Conservation (phyloP, 2,888 invertebrate genomes). For the Gonocerus acuteangulatus region DNA sequence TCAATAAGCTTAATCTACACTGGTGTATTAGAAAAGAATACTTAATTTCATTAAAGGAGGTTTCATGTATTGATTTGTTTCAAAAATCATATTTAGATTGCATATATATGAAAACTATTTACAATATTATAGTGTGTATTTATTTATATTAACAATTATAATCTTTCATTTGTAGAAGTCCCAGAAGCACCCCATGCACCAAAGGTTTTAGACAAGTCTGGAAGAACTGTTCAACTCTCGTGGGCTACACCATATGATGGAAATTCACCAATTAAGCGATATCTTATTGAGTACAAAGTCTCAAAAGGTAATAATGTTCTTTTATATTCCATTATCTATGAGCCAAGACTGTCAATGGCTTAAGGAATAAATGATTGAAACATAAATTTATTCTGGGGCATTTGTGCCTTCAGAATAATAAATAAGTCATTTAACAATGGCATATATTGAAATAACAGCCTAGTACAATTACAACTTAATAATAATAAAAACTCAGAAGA, state of each 20-base stretch:
- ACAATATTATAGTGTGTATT: too few relatives aligned
- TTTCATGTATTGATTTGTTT: too few relatives aligned
- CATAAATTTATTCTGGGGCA: background rate
- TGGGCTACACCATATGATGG: slow-evolving; percentile 91
- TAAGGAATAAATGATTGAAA: background rate
- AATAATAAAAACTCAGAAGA: too few relatives aligned
- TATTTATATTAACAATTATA: too few relatives aligned
- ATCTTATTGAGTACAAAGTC: slow-evolving; percentile 84
- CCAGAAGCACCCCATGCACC: slow-evolving; percentile 84
- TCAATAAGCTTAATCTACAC: too few relatives aligned
- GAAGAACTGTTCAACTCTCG: slow-evolving; percentile 79
- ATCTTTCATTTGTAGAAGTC: slow-evolving; percentile 61
- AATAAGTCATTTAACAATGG: background rate
- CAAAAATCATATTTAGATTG: too few relatives aligned
- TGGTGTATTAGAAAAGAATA: too few relatives aligned
- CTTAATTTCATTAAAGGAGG: too few relatives aligned
- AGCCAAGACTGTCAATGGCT: too few relatives aligned
- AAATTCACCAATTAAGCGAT: slow-evolving; percentile 80
- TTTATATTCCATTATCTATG: too few relatives aligned
- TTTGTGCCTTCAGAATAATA: background rate
- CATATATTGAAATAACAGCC: background rate
- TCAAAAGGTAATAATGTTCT: slow-evolving; percentile 41
- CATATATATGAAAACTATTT: too few relatives aligned
- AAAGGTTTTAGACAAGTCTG: slow-evolving; percentile 82
- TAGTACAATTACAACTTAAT: too few relatives aligned